Base-by-base conservation (phyloP, 2,888 invertebrate species). In the Plemyria rubiginata region DNA sequence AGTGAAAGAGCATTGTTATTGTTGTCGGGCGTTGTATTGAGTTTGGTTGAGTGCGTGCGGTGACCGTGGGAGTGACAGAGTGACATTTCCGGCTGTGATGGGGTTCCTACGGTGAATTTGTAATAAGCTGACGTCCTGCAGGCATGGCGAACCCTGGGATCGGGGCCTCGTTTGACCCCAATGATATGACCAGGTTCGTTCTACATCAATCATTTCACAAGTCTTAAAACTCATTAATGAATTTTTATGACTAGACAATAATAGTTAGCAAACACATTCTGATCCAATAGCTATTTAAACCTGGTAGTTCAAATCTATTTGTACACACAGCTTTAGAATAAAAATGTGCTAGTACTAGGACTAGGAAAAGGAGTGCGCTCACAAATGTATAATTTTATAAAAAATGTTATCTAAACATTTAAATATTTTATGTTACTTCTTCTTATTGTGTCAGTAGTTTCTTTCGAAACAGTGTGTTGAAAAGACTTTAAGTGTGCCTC, bases 131-230 rank as follows among this genome's bases (percentile, higher is more conserved):
- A 76, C 73, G 68, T 73, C 76, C 78, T 70, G 52, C 55, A 53
- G 76, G 74, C 71, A 92, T 92, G 92, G 90, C 92, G 78, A 91
- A 88, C 78, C 85, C 91, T 70, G 85, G 86, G 65, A 95, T 95
- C 92, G 95, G 95, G 84, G 94, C 94, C 79, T 93, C 94, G 60
- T 96, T 96, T 85, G 95, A 96, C 88, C 95, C 95, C 73, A 94
- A 94, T 90, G 95, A 95, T 80, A 94, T 94, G 90, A 93, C 94
- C 86, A 95, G 95, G 95, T 89, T 57, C 55, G 76, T 65, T 45
- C 38, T 55, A 50, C 16, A 58, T 54, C 29, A 50, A 60, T 52
- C 51, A 52, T 13, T 32, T 11, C 38, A 53, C 36, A 9, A 40
- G 8, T 48, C 48, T 28, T 11, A 6, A n/a, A 32, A 13, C 32